Evolutionary conservation across 2,797 vertebrate genomes (phyloP), one percentile per base, ranked within the genome.

Genomic region (Distichodus sexfasciatus): DNA sequence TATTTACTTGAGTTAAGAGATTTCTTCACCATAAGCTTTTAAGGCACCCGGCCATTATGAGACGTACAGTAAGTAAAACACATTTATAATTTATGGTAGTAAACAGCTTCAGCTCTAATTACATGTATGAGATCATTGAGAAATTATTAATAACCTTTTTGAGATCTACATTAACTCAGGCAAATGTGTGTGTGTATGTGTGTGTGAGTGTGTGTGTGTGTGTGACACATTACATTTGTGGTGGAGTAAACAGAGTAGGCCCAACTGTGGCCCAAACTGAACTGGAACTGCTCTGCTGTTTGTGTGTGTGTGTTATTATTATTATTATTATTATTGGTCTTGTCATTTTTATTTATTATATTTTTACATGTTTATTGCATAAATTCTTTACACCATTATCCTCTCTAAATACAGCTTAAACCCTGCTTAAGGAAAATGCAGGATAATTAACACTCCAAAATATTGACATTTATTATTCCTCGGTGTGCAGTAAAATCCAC

Each of bases 21-120:
- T 54, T 47, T 76, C 59, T 38, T 29, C 41, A n/a, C 41, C 33
- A 26, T 23, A 55, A 55, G 29, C 55, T 38, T n/a, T 69, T 69
- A 66, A 72, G 57, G 31, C 24, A 29, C 9, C 21, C 35, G 29
- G 46, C 31, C 65, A 63, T 41, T 58, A 64, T 43, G 47, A 53
- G 61, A 70, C 26, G 28, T 73, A 66, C 67, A 44, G 59, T 60
- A 51, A 78, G 47, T 76, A 47, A 66, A 80, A 48, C 35, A 54
- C 14, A 77, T 69, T 17, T 63, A 76, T 76, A 63, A 80, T 79
- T 76, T 21, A 80, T 73, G 36, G 28, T 60, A 17, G 57, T 74
- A 73, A 80, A 84, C 74, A 78, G 71, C 76, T 67, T 76, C 40
- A 40, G 53, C 53, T 53, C 50, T 77, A 78, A 77, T 82, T 76